Percentiles rank a stretch among this genome's conserved stretches.
These are phyloP conservation scores for Geococcyx californianus DNA, from an alignment of 2,113 vertebrate species.

Conservation along the genomic window DNA sequence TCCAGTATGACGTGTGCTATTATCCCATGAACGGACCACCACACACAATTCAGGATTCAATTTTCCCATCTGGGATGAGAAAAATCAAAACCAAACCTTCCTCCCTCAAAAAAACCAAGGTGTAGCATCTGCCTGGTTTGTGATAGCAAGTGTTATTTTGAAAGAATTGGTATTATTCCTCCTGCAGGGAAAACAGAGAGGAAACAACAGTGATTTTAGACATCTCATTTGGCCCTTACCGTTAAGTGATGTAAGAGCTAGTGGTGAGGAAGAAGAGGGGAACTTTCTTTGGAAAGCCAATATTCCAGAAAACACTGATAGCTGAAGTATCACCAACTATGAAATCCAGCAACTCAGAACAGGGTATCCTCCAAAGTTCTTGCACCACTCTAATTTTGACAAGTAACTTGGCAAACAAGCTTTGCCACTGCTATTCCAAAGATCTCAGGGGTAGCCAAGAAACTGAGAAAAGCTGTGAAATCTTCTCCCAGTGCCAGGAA, in stretches of 20 bases:
- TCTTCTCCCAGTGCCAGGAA: not conserved
- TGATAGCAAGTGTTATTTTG: not conserved
- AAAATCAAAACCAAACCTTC: not conserved
- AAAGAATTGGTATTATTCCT: not conserved
- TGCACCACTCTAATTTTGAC: not conserved
- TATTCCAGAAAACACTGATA: not conserved
- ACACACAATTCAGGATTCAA: not conserved
- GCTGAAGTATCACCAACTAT: not conserved
- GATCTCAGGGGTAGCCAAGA: not conserved
- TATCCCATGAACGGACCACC: not conserved
- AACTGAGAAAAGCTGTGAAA: not conserved
- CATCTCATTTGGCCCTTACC: not conserved
- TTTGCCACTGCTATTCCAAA: not conserved
- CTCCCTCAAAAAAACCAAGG: not conserved
- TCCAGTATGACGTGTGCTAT: fast-evolving
- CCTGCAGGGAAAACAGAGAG: not conserved
- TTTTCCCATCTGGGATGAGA: too few relatives aligned
- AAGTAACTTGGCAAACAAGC: not conserved
- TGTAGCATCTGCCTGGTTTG: not conserved
- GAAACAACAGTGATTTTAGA: not conserved
- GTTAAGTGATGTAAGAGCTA: not conserved
- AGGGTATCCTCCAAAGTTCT: not conserved
- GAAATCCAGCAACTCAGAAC: not conserved
- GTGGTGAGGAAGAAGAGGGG: not conserved
- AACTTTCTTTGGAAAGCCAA: not conserved